Evolutionary conservation across 2,113 vertebrate genomes (phyloP).

Genomic region (Tenrec ecaudatus): DNA sequence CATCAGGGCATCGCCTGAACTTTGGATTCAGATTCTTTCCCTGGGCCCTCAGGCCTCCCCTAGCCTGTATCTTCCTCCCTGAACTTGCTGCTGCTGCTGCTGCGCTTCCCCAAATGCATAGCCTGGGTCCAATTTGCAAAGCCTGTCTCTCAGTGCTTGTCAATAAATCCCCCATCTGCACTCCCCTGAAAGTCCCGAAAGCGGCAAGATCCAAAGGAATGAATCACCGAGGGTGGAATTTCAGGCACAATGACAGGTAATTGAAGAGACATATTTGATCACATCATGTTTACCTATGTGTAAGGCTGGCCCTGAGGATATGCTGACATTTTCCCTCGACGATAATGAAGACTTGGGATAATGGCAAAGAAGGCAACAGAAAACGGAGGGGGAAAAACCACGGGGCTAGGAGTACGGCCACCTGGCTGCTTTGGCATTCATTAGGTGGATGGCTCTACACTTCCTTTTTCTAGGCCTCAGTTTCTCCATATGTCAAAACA

Average conservation of each 20-base stretch:
- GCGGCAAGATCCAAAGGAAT: conserved; percentile 64
- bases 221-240: conserved; percentile 71
- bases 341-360: conserved; percentile 71
- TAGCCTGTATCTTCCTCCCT: background rate
- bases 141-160: conserved; percentile 23
- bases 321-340: conserved; percentile 70
- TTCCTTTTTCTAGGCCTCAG: conserved; percentile 25
- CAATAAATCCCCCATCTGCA: conserved; percentile 16
- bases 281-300: conserved; percentile 74
- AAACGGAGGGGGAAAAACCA: background rate
- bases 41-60: background rate
- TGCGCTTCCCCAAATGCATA: background rate
- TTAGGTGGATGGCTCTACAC: background rate
- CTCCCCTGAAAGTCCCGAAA: conserved; percentile 31
- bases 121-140: conserved; percentile 55
- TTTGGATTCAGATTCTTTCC: conserved; percentile 27
- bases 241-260: conserved; percentile 65
- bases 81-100: background rate
- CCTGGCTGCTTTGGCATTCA: conserved; percentile 44
- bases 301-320: conserved; percentile 71
- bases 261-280: conserved; percentile 70
- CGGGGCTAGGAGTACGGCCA: conserved; percentile 13
- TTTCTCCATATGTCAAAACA: conserved; percentile 34
- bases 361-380: conserved; percentile 54
- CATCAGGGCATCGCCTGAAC: background rate